phyloP scores from a whole-genome alignment of 1,140 invertebrate species.

The Drosophila mauritiana region DNA sequence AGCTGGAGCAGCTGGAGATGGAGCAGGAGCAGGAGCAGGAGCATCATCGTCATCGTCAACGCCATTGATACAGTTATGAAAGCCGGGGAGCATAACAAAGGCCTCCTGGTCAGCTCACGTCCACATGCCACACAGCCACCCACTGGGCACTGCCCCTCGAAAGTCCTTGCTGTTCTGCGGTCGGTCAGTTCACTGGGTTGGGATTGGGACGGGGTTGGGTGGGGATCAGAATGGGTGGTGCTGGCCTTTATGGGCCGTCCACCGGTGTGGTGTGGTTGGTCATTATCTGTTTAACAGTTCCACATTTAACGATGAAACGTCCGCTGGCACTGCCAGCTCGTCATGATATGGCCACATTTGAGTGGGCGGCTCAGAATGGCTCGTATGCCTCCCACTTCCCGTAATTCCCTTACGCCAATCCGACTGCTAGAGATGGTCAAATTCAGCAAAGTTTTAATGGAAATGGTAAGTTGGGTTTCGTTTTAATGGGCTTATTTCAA shows the following conservation, averaged over 20 bases:
- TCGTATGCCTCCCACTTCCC: slow-evolving; percentile 2
- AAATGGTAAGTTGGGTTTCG: background rate
- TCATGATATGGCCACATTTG: slow-evolving; percentile 66
- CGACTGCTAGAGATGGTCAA: slow-evolving; percentile 25
- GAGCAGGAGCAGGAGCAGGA: slow-evolving; percentile 6
- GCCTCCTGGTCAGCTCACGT: slow-evolving; percentile 38
- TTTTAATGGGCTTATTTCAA: background rate
- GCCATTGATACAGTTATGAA: slow-evolving; percentile 65
- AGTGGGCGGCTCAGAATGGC: slow-evolving; percentile 31
- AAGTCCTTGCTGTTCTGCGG: slow-evolving; percentile 21
- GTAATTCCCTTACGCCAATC: slow-evolving; percentile 15
- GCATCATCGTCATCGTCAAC: slow-evolving; percentile 11
- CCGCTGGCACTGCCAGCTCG: slow-evolving; percentile 45
- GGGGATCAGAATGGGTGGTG: background rate
- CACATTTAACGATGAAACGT: slow-evolving; percentile 75
- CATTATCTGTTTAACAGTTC: slow-evolving; percentile 83
- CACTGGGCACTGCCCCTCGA: background rate
- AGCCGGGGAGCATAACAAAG: slow-evolving; percentile 49
- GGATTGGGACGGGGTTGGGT: background rate
- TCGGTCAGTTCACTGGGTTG: slow-evolving; percentile 13
- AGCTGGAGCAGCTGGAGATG: slow-evolving; percentile 4
- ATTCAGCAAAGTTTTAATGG: background rate
- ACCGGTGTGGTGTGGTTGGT: slow-evolving; percentile 50
- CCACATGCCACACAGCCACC: slow-evolving; percentile 4
- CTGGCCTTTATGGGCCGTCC: slow-evolving; percentile 5